phyloP scores from a whole-genome alignment of 2,113 vertebrate genomes.

The Eulemur macaco region DNA sequence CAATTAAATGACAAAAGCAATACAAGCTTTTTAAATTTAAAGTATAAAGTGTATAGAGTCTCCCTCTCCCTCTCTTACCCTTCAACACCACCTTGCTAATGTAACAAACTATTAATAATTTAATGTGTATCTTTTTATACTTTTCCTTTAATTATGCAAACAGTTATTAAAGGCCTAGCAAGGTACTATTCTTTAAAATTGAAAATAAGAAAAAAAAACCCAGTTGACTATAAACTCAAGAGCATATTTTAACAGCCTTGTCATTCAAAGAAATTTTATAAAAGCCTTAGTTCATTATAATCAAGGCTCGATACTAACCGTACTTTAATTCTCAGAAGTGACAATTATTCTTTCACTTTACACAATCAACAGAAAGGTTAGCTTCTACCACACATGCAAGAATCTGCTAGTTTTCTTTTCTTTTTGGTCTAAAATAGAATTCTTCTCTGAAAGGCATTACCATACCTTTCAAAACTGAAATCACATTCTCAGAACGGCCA shows the following conservation, averaged over 20 bases:
- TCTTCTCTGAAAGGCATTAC: background rate
- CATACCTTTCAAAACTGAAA: background rate
- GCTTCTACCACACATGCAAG: background rate
- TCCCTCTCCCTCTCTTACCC: background rate
- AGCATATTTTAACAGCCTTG: slow-evolving; percentile 25
- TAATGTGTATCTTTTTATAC: slow-evolving; percentile 5
- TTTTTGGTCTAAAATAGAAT: slow-evolving; percentile 38
- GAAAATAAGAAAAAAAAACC: slow-evolving; percentile 8
- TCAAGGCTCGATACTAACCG: slow-evolving; percentile 18
- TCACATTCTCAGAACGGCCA: background rate
- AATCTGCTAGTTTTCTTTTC: background rate
- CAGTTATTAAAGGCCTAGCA: slow-evolving; percentile 30
- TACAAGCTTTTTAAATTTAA: background rate
- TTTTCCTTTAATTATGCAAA: slow-evolving; percentile 44
- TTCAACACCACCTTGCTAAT: background rate
- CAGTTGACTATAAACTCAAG: slow-evolving; percentile 45
- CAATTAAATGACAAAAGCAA: slow-evolving; percentile 35
- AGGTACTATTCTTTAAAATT: background rate
- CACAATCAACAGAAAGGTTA: background rate
- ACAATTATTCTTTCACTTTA: slow-evolving; percentile 49
- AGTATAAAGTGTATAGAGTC: background rate
- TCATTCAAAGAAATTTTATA: slow-evolving; percentile 25
- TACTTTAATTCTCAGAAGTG: slow-evolving; percentile 23
- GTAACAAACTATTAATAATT: slow-evolving; percentile 12
- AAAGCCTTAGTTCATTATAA: slow-evolving; percentile 24